Percentiles rank a stretch among this genome's conserved stretches.
Evolutionary conservation across 2,888 invertebrate species (phyloP).

Genomic region (Rhagium mordax): DNA sequence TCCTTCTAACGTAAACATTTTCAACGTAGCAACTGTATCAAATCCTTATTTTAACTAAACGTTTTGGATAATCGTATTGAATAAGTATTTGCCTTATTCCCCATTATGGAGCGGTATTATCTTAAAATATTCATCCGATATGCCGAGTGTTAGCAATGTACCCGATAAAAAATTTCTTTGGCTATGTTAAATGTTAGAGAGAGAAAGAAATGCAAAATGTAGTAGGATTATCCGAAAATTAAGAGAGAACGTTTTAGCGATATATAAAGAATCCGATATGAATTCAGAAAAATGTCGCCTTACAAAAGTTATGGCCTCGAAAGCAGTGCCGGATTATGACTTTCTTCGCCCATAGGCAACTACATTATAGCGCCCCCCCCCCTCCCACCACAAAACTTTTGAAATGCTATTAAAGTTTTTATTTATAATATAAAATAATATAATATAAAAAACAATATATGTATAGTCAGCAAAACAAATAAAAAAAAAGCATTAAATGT

Average conservation of each 20-base stretch:
- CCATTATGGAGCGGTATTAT: background rate
- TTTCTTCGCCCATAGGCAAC: too few relatives aligned
- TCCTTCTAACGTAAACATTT: background rate
- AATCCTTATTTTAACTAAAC: background rate
- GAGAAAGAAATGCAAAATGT: background rate
- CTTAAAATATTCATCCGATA: background rate
- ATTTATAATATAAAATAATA: too few relatives aligned
- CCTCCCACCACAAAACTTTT: too few relatives aligned
- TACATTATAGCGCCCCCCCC: too few relatives aligned
- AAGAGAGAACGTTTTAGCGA: background rate
- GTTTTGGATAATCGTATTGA: background rate
- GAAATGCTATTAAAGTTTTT: too few relatives aligned
- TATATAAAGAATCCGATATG: background rate
- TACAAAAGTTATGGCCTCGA: background rate
- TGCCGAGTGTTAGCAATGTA: background rate
- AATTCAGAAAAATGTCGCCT: background rate
- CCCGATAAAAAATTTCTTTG: background rate
- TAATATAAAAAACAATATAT: too few relatives aligned
- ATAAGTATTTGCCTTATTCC: background rate
- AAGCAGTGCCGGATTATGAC: too few relatives aligned
- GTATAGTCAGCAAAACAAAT: too few relatives aligned
- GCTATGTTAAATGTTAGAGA: background rate
- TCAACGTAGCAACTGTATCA: background rate
- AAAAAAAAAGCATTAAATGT: too few relatives aligned
- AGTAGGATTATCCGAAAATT: background rate